Evolutionary conservation across 2,888 invertebrate genomes (phyloP).

Genomic region (Microplitis manilae): DNA sequence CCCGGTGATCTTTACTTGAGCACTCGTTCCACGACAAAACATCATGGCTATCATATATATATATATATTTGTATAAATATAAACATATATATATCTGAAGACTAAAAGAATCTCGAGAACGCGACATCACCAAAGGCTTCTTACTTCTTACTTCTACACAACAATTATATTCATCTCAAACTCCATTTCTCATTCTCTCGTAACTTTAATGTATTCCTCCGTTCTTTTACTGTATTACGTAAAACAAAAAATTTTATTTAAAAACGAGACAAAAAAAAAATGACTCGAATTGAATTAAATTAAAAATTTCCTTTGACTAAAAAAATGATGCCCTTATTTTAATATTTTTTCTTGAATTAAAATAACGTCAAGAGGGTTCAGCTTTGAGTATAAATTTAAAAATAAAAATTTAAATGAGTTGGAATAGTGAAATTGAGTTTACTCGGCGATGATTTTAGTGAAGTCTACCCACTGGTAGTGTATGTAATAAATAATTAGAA

Average conservation of each 20-base stretch:
- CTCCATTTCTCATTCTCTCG: slow-evolving; percentile 1
- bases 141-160: slow-evolving; percentile 10
- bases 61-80: not conserved
- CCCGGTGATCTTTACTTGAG: slow-evolving; percentile 58
- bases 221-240: slow-evolving; percentile 1
- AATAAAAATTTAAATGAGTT: not conserved
- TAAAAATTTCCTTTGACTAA: not conserved
- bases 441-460: not conserved
- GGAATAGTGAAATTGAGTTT: not conserved
- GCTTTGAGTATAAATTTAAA: not conserved
- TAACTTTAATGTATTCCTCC: not conserved
- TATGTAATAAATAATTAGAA: slow-evolving; percentile 67
- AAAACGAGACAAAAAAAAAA: not conserved
- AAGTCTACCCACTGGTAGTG: slow-evolving; percentile 46
- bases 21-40: slow-evolving; percentile 40
- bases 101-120: slow-evolving; percentile 43
- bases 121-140: slow-evolving; percentile 19
- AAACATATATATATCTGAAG: not conserved
- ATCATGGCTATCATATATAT: slow-evolving; percentile 37
- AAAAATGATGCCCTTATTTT: not conserved
- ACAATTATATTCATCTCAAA: slow-evolving; percentile 2
- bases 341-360: too few relatives aligned
- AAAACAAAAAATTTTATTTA: not conserved
- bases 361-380: too few relatives aligned
- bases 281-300: not conserved